Evolutionary conservation across 1,140 invertebrate genomes (phyloP).

Genomic region (Charaxes varanes): DNA sequence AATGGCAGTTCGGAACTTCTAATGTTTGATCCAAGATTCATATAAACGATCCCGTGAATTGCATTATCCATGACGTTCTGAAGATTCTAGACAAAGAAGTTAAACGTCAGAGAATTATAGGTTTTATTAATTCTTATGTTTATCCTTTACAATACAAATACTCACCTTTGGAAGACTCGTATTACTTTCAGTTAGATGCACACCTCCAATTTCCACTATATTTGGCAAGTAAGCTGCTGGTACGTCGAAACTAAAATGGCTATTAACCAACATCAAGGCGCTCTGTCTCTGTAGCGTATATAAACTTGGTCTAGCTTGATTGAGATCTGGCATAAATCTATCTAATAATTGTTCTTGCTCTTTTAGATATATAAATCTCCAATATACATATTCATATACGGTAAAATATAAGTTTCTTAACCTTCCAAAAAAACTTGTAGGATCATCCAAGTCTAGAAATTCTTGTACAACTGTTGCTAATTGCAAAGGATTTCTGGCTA

Average conservation of each 20-base stretch:
- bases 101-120: no score
- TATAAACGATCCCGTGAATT: conserved; percentile 75
- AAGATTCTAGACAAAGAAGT: conserved; percentile 65
- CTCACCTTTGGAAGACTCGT: conserved; percentile 40
- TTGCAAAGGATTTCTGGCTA: conserved; percentile 70
- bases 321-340: conserved; percentile 44
- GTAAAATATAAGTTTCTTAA: conserved; percentile 53
- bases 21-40: conserved; percentile 78
- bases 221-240: conserved; percentile 70
- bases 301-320: conserved; percentile 59
- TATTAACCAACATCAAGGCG: conserved; percentile 69
- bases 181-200: conserved; percentile 66
- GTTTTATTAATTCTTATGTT: neutral
- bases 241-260: conserved; percentile 61
- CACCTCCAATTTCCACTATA: conserved; percentile 76
- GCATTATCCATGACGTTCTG: conserved; percentile 75
- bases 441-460: conserved; percentile 52
- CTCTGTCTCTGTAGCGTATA: conserved; percentile 60
- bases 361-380: conserved; percentile 45
- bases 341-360: conserved; percentile 52
- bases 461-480: conserved; percentile 68
- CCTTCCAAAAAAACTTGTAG: conserved; percentile 48
- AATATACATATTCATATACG: conserved; percentile 47
- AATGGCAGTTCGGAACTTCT: conserved; percentile 68
- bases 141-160: neutral